Percentiles rank a stretch among this genome's conserved stretches.
Evolutionary conservation across 1,140 invertebrate species (phyloP).

Genomic region (Cyrtorhinus lividipennis): DNA sequence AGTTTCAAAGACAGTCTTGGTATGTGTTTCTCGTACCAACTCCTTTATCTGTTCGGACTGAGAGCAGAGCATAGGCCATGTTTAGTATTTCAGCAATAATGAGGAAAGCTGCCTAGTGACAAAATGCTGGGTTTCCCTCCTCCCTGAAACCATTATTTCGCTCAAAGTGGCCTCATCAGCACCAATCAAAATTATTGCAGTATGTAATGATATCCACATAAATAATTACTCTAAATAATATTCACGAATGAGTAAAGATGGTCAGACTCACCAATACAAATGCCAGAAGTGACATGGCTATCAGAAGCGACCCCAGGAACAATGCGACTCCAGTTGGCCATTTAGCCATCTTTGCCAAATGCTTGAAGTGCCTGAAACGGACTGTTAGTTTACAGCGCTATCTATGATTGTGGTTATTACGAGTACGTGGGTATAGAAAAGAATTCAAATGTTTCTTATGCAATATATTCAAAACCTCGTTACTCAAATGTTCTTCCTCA

Average conservation of each 20-base stretch:
- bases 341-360: not conserved
- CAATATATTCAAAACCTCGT: no score
- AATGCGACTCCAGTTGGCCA: not conserved
- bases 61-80: not conserved
- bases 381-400: no score
- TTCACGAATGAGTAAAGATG: no score
- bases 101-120: not conserved
- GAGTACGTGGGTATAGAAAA: no score
- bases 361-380: not conserved
- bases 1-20: no score
- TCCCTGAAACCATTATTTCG: not conserved
- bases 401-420: no score
- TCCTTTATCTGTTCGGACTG: not conserved
- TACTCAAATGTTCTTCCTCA: no score
- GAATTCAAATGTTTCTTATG: no score
- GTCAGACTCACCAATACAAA: not conserved
- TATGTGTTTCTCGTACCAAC: not conserved
- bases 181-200: no score
- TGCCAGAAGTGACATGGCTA: not conserved
- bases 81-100: not conserved
- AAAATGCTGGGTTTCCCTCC: not conserved
- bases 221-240: no score
- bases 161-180: no score
- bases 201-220: no score
- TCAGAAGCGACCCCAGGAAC: not conserved